Base-by-base conservation (phyloP, 2,113 vertebrate genomes). In the Archilochus colubris region DNA sequence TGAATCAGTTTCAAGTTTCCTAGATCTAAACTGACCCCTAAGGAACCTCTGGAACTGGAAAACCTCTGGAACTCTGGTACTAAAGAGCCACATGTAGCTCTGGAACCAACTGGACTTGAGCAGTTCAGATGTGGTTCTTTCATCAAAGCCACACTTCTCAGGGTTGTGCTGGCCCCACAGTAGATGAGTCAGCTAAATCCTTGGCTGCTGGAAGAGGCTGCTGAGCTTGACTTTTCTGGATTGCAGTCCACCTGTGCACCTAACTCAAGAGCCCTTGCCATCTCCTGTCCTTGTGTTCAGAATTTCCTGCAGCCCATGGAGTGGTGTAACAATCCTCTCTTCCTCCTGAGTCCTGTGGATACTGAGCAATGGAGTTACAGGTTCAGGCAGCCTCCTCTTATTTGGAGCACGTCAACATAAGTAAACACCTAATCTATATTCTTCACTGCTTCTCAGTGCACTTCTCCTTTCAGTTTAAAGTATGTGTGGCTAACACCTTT, bases 51-150 rank as follows among this genome's bases (percentile, higher is more conserved):
- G 33, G 33, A 33, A 33, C 46, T 62, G 27, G 68, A 74, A 76
- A 85, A 77, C 27, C 21, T 73, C 50, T 73, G 25, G n/a, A 86
- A 53, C 15, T 1, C 20, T 64, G 20, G 61, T 17, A 68, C 10
- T 43, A 22, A 66, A 14, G 0, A 83, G 18, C 5, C 33, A 73
- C 1, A 0, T 19, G 18, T 21, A 79, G 5, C 9, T 62, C n/a
- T 24, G 54, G 2, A 3, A 58, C 33, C 54, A 40, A 50, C 46
- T 74, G 24, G 27, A 62, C 9, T 66, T 0, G 7, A 81, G 61
- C 33, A 61, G 31, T 59, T 81, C 48, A 74, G 28, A 46, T 55
- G 38, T 19, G 14, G 30, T 3, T 51, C 25, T 27, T 43, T n/a
- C 17, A 70, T 25, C 31, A 67, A 74, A 91, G 33, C 24, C 2